Evolutionary conservation across 2,113 vertebrate species (phyloP).

Genomic region (Platichthys stellatus): DNA sequence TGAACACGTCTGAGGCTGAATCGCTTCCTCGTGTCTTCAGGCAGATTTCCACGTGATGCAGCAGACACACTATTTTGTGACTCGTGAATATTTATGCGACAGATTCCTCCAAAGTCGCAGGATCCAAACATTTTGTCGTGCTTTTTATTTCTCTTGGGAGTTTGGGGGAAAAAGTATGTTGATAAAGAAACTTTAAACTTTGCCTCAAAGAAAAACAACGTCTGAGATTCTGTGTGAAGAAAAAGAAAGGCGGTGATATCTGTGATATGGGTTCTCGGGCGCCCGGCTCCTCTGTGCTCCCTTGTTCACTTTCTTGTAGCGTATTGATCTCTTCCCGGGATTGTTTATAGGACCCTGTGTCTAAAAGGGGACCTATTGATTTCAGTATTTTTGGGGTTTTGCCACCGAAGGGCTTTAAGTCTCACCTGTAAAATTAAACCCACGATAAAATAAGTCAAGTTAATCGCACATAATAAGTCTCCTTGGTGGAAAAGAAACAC

Average conservation of each 20-base stretch:
- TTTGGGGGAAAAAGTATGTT: slow-evolving; percentile 54
- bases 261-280: slow-evolving; percentile 47
- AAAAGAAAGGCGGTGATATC: slow-evolving; percentile 45
- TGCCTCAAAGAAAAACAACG: slow-evolving; percentile 56
- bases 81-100: slow-evolving; percentile 45
- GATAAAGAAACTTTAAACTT: slow-evolving; percentile 53
- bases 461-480: slow-evolving; percentile 24
- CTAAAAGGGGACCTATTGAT: slow-evolving; percentile 76
- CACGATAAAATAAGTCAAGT: slow-evolving; percentile 37
- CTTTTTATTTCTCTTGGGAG: slow-evolving; percentile 59
- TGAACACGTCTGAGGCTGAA: slow-evolving; percentile 20
- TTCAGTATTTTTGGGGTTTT: slow-evolving; percentile 59
- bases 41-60: slow-evolving; percentile 40
- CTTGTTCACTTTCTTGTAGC: slow-evolving; percentile 72
- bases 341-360: slow-evolving; percentile 70
- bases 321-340: slow-evolving; percentile 73
- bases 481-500: neutral
- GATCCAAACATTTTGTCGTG: slow-evolving; percentile 47
- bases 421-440: slow-evolving; percentile 44
- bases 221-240: slow-evolving; percentile 56
- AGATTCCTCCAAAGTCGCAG: slow-evolving; percentile 20
- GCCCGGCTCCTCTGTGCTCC: slow-evolving; percentile 63
- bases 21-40: slow-evolving; percentile 4
- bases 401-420: slow-evolving; percentile 46
- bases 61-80: slow-evolving; percentile 40